These are phyloP conservation scores for Notamacropus eugenii DNA, from an alignment of 2,797 vertebrate species.

Conservation along the genomic window DNA sequence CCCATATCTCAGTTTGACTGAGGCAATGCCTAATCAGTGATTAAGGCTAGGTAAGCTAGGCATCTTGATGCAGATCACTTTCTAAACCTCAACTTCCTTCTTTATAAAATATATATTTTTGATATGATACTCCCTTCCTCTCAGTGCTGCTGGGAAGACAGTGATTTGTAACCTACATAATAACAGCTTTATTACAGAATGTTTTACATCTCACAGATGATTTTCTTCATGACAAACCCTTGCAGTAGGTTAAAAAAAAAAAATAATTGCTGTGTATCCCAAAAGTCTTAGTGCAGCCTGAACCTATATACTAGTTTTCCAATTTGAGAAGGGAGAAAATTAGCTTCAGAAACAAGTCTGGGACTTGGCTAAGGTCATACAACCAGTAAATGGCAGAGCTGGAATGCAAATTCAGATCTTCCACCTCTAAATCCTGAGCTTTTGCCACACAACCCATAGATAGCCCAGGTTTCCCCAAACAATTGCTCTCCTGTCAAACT, in stretches of 20 bases:
- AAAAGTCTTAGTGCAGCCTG: background rate
- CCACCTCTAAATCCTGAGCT: background rate
- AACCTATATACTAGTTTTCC: too few species aligned
- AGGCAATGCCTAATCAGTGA: too few species aligned
- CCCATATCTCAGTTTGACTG: too few species aligned
- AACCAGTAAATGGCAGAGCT: too few species aligned
- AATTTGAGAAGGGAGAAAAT: too few species aligned
- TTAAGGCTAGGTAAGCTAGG: background rate
- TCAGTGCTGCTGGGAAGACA: background rate
- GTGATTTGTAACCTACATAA: background rate
- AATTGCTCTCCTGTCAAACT: background rate
- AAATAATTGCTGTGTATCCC: background rate
- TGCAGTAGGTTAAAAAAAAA: background rate
- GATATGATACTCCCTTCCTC: background rate
- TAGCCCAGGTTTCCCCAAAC: background rate
- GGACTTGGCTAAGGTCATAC: too few species aligned
- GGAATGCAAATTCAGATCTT: background rate
- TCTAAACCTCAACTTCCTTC: background rate
- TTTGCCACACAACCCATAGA: background rate
- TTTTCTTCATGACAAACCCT: background rate
- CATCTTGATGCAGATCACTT: background rate
- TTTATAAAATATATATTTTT: background rate
- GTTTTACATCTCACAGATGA: background rate
- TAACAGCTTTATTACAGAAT: background rate
- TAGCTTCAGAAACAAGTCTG: too few species aligned